phyloP scores from a whole-genome alignment of 2,888 invertebrate genomes.

The Morpho achilles region DNA sequence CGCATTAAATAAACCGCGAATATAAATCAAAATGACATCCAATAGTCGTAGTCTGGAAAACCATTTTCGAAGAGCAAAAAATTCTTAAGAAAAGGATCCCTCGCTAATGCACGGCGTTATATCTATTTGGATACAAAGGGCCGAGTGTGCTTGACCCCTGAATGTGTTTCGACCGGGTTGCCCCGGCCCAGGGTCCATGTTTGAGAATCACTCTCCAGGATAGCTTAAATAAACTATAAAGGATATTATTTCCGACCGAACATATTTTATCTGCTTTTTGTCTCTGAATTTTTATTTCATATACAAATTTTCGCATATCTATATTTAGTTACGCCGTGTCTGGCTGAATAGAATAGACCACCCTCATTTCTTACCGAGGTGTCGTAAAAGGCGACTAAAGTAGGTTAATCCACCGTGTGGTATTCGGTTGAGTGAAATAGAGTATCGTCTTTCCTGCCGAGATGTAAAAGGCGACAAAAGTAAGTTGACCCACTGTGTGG shows the following conservation, averaged over 20 bases:
- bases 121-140: constrained; percentile 67
- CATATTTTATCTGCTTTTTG: neutral
- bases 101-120: constrained; percentile 63
- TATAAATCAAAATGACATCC: constrained; percentile 75
- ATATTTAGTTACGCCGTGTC: too few species aligned
- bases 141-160: constrained; percentile 64
- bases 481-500: too few species aligned
- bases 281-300: neutral
- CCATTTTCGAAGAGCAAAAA: constrained; percentile 44
- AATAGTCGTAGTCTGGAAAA: constrained; percentile 33
- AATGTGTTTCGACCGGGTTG: constrained; percentile 35
- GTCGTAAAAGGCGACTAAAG: too few species aligned
- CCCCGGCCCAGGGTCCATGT: constrained; percentile 34
- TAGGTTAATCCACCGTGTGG: too few species aligned
- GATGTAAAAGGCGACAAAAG: too few species aligned
- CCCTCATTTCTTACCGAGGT: too few species aligned
- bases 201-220: constrained; percentile 28
- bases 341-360: too few species aligned
- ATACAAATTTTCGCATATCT: too few species aligned
- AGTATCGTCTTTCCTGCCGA: too few species aligned
- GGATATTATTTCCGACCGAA: constrained; percentile 16
- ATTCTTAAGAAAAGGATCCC: constrained; percentile 57
- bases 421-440: too few species aligned
- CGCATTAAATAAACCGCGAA: neutral
- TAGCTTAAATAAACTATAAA: constrained; percentile 24